Evolutionary conservation across 2,888 invertebrate genomes (phyloP).

Genomic region (Drosophila peninsularis): DNA sequence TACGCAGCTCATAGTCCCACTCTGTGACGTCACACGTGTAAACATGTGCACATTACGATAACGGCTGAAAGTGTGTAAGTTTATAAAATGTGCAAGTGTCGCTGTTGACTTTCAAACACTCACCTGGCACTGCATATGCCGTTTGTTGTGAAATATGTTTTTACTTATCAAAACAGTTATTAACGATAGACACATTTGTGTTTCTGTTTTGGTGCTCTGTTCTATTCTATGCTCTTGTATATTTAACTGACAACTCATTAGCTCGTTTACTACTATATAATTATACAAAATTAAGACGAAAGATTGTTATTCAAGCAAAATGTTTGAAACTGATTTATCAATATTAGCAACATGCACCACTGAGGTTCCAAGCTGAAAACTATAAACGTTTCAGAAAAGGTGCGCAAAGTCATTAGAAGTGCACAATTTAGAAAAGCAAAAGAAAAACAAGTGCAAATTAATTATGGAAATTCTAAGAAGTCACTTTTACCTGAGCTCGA

Average conservation of each 20-base stretch:
- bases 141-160: neutral
- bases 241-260: neutral
- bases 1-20: conserved; percentile 29
- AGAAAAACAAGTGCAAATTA: conserved; percentile 45
- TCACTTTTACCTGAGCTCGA: conserved; percentile 53
- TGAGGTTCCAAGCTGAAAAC: conserved; percentile 13
- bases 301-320: neutral
- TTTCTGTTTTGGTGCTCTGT: neutral
- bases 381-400: conserved; percentile 25
- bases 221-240: neutral
- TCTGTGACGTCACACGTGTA: conserved; percentile 70
- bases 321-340: neutral
- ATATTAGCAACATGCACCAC: conserved; percentile 5
- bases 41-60: conserved; percentile 71
- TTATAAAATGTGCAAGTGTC: conserved; percentile 1
- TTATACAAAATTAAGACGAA: no score
- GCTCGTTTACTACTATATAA: neutral
- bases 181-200: neutral
- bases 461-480: conserved; percentile 53
- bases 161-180: neutral
- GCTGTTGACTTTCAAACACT: conserved; percentile 2
- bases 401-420: conserved; percentile 38
- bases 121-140: neutral
- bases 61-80: conserved; percentile 1
- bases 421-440: conserved; percentile 26